phyloP scores from a whole-genome alignment of 1,140 invertebrate species.

The Aphidius gifuensis region DNA sequence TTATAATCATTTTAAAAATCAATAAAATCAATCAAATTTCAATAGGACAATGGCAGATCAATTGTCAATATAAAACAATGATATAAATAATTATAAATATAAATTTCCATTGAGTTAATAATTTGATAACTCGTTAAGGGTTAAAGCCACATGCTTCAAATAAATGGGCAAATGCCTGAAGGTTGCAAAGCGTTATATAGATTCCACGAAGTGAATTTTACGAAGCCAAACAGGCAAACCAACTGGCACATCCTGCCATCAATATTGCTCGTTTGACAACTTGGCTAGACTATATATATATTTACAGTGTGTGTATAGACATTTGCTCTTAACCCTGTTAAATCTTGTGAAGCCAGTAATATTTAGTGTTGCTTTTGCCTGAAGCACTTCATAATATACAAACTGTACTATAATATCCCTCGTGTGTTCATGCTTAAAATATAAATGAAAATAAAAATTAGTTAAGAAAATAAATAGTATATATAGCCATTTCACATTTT shows the following conservation, averaged over 20 bases:
- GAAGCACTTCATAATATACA: slow-evolving; percentile 34
- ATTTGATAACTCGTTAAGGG: slow-evolving; percentile 31
- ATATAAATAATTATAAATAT: no score
- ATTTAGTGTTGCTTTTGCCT: slow-evolving; percentile 51
- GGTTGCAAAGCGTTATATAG: slow-evolving; percentile 10
- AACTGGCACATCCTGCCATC: slow-evolving; percentile 45
- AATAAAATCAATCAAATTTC: no score
- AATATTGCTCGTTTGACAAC: slow-evolving; percentile 51
- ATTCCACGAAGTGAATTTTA: slow-evolving; percentile 15
- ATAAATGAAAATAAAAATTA: slow-evolving; percentile 18
- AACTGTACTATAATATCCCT: slow-evolving; percentile 20
- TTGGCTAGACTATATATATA: slow-evolving; percentile 32
- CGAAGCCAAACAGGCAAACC: slow-evolving; percentile 18
- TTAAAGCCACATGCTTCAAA: slow-evolving; percentile 17
- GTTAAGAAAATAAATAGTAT: background rate
- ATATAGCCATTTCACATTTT: slow-evolving; percentile 17
- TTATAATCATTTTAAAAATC: no score
- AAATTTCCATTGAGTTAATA: slow-evolving; percentile 12
- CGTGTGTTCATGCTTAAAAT: slow-evolving; percentile 19
- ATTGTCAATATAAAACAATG: no score
- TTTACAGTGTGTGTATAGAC: no score
- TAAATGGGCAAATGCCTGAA: slow-evolving; percentile 20
- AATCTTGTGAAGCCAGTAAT: slow-evolving; percentile 40
- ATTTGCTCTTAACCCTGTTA: slow-evolving; percentile 42
- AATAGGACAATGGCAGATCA: no score